These are phyloP conservation scores for Cryptocephalus moraei DNA, from an alignment of 2,888 invertebrate genomes.

Conservation along the genomic window DNA sequence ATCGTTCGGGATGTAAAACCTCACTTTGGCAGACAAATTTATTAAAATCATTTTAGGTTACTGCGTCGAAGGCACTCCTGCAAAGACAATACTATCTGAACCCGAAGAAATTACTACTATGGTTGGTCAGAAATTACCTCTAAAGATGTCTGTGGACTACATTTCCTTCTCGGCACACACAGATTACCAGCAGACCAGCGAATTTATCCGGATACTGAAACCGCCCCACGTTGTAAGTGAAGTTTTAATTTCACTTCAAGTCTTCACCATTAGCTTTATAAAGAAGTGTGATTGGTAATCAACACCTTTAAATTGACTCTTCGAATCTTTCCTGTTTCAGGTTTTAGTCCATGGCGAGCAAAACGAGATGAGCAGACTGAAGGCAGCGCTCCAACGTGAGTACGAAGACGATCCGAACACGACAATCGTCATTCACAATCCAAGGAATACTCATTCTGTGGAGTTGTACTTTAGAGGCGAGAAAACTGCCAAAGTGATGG, in stretches of 20 bases:
- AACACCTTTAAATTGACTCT: no score
- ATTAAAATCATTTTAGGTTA: slow-evolving; percentile 49
- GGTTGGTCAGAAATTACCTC: slow-evolving; percentile 89
- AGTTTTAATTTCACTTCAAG: neutral
- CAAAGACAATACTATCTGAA: slow-evolving; percentile 90
- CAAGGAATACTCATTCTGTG: slow-evolving; percentile 84
- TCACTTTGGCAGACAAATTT: neutral
- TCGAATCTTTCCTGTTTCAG: slow-evolving; percentile 41
- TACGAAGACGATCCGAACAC: slow-evolving; percentile 78
- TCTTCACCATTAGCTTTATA: no score
- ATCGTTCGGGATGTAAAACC: no score
- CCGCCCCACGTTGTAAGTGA: slow-evolving; percentile 77
- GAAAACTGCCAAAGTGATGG: slow-evolving; percentile 98
- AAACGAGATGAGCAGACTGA: slow-evolving; percentile 96
- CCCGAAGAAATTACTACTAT: slow-evolving; percentile 95
- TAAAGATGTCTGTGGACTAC: slow-evolving; percentile 97
- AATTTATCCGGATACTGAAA: slow-evolving; percentile 87
- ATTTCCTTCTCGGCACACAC: slow-evolving; percentile 99
- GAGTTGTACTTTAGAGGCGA: slow-evolving; percentile 93
- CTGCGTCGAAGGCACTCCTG: slow-evolving; percentile 83
- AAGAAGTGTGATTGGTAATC: no score
- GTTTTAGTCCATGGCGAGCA: slow-evolving; percentile 96
- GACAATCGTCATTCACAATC: slow-evolving; percentile 79
- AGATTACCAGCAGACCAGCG: slow-evolving; percentile 94
- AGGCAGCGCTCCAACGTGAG: slow-evolving; percentile 87